A percentile compares a stretch with the other conserved stretches of the same genome.
Conservation (phyloP, 2,113 vertebrate genomes). For the Cheilinus undulatus region DNA sequence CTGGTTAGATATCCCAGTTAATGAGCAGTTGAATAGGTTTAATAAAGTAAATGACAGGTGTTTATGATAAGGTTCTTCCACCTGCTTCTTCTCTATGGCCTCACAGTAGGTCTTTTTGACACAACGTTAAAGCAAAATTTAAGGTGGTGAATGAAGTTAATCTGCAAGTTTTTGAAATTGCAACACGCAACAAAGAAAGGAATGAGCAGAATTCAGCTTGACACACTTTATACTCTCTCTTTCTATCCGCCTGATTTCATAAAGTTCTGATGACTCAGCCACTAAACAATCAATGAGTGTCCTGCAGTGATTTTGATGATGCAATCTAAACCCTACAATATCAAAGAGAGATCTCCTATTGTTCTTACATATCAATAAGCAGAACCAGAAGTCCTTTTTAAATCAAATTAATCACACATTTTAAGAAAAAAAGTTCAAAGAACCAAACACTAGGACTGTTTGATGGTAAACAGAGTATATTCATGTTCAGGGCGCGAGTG, state of each 20-base stretch:
- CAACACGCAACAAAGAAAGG: not conserved
- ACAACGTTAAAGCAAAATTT: not conserved
- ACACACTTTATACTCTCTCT: not conserved
- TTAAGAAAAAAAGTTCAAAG: slow-evolving; percentile 20
- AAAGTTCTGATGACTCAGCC: not conserved
- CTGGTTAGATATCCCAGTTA: too few relatives aligned
- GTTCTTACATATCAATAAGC: slow-evolving; percentile 20
- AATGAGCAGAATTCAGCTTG: not conserved
- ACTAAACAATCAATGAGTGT: not conserved
- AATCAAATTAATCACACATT: slow-evolving; percentile 30
- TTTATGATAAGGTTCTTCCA: too few relatives aligned
- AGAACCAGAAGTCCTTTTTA: slow-evolving; percentile 57
- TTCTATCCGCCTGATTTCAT: not conserved
- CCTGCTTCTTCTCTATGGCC: too few relatives aligned
- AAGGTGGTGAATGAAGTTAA: not conserved
- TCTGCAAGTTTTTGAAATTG: not conserved
- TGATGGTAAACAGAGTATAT: not conserved
- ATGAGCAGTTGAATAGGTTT: too few relatives aligned
- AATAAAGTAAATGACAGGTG: too few relatives aligned
- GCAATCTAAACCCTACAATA: not conserved
- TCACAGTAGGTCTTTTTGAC: too few relatives aligned
- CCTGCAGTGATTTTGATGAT: not conserved
- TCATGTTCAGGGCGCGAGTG: slow-evolving; percentile 85
- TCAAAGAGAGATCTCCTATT: not conserved
- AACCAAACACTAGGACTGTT: slow-evolving; percentile 25